Conservation (phyloP, 2,797 vertebrate genomes). For the Emydoidea blandingii region DNA sequence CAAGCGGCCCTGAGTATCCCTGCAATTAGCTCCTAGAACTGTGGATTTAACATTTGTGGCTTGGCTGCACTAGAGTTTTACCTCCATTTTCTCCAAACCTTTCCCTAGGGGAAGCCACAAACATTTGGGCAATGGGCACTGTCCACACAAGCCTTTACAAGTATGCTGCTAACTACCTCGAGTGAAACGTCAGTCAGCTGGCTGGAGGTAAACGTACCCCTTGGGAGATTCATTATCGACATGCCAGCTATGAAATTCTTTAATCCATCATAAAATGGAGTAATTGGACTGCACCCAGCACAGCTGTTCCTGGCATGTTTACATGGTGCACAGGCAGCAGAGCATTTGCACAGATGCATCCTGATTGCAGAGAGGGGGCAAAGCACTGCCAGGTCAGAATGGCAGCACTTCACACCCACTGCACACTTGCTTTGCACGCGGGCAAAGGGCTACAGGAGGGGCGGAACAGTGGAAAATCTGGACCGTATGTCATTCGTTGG, state of each 20-base stretch:
- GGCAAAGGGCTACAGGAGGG: too few relatives aligned
- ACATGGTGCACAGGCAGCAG: not conserved
- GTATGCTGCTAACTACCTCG: not conserved
- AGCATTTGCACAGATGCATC: not conserved
- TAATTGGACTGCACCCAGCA: not conserved
- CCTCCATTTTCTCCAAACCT: not conserved
- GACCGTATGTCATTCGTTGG: not conserved
- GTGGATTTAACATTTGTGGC: not conserved
- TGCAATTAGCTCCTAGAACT: not conserved
- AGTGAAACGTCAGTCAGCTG: not conserved
- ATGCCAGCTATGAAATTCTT: not conserved
- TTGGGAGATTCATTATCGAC: not conserved
- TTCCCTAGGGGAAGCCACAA: not conserved
- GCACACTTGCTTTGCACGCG: accelerated
- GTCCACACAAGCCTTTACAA: not conserved
- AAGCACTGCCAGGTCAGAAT: not conserved
- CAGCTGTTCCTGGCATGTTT: not conserved
- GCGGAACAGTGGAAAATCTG: not conserved
- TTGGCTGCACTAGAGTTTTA: not conserved
- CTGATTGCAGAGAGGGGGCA: not conserved
- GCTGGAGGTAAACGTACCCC: not conserved
- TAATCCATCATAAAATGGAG: not conserved
- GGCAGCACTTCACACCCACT: not conserved
- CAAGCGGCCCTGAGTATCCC: not conserved
- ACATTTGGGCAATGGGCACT: not conserved